These are phyloP conservation scores for Dendrolimus pini DNA, from an alignment of 2,888 invertebrate genomes.

Conservation along the genomic window DNA sequence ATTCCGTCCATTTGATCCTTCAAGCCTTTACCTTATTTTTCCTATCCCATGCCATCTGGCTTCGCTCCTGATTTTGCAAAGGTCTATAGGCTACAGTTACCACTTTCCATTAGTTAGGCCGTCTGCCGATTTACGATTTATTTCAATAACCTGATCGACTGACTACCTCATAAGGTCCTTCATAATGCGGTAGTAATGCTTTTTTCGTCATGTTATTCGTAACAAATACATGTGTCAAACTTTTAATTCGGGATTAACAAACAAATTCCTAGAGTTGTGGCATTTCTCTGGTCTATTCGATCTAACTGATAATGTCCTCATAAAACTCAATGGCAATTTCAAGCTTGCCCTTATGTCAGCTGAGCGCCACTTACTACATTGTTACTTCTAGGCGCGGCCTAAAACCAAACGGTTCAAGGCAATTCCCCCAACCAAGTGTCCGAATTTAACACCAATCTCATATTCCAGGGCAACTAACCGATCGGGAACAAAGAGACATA, in stretches of 20 bases:
- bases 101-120: too few species aligned
- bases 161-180: background rate
- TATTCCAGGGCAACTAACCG: constrained; percentile 84
- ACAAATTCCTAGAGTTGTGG: background rate
- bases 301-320: background rate
- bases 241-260: background rate
- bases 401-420: constrained; percentile 13
- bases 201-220: background rate
- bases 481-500: constrained; percentile 82
- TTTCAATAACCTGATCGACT: background rate
- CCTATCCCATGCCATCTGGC: too few species aligned
- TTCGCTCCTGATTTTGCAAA: too few species aligned
- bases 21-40: too few species aligned
- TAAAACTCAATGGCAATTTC: constrained; percentile 9
- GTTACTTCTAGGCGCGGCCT: constrained; percentile 10
- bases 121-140: too few species aligned
- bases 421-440: constrained; percentile 11
- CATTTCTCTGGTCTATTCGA: background rate
- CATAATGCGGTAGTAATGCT: background rate
- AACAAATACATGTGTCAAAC: background rate
- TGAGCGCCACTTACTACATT: constrained; percentile 12
- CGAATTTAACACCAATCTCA: background rate
- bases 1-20: too few species aligned
- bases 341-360: constrained; percentile 8
- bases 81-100: too few species aligned